Base-by-base conservation (phyloP, 2,888 invertebrate species). In the Drosophila sordidula region DNA sequence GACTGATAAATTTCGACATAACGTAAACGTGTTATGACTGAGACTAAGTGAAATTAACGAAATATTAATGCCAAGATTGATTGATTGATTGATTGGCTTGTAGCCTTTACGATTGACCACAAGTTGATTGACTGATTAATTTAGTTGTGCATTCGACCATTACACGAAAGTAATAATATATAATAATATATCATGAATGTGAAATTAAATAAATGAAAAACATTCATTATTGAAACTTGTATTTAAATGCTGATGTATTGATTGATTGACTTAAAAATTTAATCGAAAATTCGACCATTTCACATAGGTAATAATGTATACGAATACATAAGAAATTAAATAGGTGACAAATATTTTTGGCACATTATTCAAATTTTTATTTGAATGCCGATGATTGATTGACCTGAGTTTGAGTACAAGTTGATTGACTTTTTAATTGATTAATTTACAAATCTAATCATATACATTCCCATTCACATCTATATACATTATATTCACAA, bases 51-150 rank as follows among this genome's bases (percentile, higher is more conserved):
- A 46, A 54, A 32, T 16, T 6, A 46, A 11, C 41, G n/a, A 46
- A 55, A 44, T 6, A 9, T 22, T 16, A 9, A 26, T 36, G 14
- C 3, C 14, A 22, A 12, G 16, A 18, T 12, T 34, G 18, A 32
- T 61, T 61, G 51, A 56, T 41, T 69, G 55, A 56, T 70, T 55
- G 45, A 72, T 49, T 32, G 41, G 12, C n/a, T 25, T 36, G 44
- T 44, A 14, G 12, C 29, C n/a, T 12, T 4, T 36, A 16, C 11
- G 14, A 9, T 16, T 46, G 14, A 46, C 11, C 9, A 29, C n/a
- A 32, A 26, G 29, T 14, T 9, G 9, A 39, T 16, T 39, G 39
- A 25, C n/a, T 12, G 25, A 44, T 44, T 25, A n/a, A 44, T 25
- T 25, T n/a, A n/a, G 18, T 6, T 6, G 12, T 1, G 36, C 25